A percentile compares a stretch with the other conserved stretches of the same genome.
Evolutionary conservation across 2,888 invertebrate species (phyloP).

Genomic region (Caenorhabditis becei): DNA sequence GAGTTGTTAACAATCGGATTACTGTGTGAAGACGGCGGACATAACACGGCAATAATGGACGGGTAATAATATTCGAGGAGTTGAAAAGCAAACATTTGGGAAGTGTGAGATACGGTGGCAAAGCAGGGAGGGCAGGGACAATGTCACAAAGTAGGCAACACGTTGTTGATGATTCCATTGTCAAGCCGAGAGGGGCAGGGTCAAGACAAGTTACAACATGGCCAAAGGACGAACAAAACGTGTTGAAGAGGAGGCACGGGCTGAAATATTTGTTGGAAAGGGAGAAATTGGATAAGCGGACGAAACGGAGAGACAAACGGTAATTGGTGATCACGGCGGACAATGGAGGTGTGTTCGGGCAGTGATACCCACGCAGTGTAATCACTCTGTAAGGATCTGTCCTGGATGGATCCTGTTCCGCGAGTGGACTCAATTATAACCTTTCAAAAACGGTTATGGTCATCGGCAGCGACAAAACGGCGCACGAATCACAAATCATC

Average conservation of each 20-base stretch:
- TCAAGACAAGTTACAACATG: conserved; percentile 60
- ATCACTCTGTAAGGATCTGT: conserved; percentile 38
- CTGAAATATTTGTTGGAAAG: conserved; percentile 48
- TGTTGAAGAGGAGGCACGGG: conserved; percentile 27
- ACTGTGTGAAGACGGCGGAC: conserved; percentile 22
- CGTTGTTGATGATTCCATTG: conserved; percentile 48
- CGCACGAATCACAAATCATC: conserved; percentile 35
- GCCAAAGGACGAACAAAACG: conserved; percentile 38
- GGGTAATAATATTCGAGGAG: conserved; percentile 25
- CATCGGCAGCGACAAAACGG: conserved; percentile 24
- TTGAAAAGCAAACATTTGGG: conserved; percentile 49
- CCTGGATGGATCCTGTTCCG: conserved; percentile 1
- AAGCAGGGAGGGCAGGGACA: background rate
- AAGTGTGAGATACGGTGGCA: conserved; percentile 25
- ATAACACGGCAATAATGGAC: conserved; percentile 22
- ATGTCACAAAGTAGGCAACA: conserved; percentile 31
- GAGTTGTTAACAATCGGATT: conserved; percentile 60
- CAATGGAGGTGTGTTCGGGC: conserved; percentile 49
- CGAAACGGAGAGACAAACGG: conserved; percentile 26
- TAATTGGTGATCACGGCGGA: conserved; percentile 56
- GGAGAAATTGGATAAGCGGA: conserved; percentile 40
- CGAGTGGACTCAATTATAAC: conserved; percentile 18
- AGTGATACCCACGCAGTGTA: conserved; percentile 32
- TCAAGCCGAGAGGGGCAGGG: conserved; percentile 35
- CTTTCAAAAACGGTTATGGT: conserved; percentile 42